These are phyloP conservation scores for Bombus sibiricus DNA, from an alignment of 1,140 invertebrate species.

Conservation along the genomic window DNA sequence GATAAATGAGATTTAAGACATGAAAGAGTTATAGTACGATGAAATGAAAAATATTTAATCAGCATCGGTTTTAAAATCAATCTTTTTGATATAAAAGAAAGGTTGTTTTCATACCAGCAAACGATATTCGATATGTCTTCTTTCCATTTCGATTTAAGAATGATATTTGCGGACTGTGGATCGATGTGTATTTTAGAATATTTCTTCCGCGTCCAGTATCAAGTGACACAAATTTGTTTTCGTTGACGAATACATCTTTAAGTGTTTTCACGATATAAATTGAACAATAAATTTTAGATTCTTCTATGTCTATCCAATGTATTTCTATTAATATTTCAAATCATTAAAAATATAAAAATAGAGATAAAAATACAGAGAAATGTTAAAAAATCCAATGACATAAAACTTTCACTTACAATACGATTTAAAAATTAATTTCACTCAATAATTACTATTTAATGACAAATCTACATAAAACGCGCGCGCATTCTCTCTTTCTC, in stretches of 20 bases:
- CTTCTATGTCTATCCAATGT: background rate
- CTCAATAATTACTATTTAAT: no score
- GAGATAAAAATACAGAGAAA: no score
- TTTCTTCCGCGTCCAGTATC: background rate
- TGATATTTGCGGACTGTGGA: background rate
- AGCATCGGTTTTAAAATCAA: background rate
- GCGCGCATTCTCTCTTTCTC: background rate
- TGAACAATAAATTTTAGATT: no score
- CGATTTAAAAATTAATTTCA: no score
- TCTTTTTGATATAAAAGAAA: background rate
- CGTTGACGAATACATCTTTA: background rate
- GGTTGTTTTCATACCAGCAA: background rate
- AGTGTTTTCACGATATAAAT: background rate
- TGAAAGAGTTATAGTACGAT: background rate
- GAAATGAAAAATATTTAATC: background rate
- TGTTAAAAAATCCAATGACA: no score
- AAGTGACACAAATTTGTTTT: background rate
- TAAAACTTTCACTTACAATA: no score
- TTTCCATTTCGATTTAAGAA: background rate
- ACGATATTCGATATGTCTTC: background rate
- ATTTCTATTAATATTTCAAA: background rate
- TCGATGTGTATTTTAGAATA: background rate
- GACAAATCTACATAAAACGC: no score
- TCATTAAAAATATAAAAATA: background rate
- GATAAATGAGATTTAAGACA: background rate